Base-by-base conservation (phyloP, 2,888 invertebrate species). In the Sussaba pulchella region DNA sequence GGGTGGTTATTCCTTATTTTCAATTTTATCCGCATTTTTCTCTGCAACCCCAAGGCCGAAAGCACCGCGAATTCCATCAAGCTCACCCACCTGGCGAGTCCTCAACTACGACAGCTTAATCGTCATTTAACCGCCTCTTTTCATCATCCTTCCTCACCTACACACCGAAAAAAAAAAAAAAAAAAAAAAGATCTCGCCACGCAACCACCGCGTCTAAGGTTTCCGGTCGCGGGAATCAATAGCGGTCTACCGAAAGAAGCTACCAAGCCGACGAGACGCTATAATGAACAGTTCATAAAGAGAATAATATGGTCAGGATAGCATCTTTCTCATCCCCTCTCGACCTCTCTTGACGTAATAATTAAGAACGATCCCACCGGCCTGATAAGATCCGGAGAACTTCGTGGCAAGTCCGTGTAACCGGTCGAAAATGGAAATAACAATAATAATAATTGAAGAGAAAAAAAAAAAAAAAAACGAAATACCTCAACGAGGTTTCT, bases 221-320 rank as follows among this genome's bases (percentile, higher is more conserved):
- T 26, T n/a, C 26, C n/a, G 12, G 26, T 26, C n/a, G 12, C 26
- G 5, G 24, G 24, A 24, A n/a, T 26, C 26, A 45, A 59, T 52
- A 72, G 47, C 31, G n/a, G 12, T 43, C 59, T 52, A 24, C 39
- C 59, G 59, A 61, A 70, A 52, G 70, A 66, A 64, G 57, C 64
- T 67, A 59, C 63, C 67, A 21, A 50, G 21, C 19, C 1, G 12
- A n/a, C 78, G 73, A 52, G 47, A 69, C 54, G 52, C 74, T 50
- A 63, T 71, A 75, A 80, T 80, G 75, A 80, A 80, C 75, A 75
- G 80, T 80, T 71, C 61, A 75, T 80, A 80, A 75, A 80, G 71
- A 61, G 66, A 75, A 76, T 80, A 80, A 76, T 75, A 54, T 45
- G 9, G 21, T 3, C 3, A 12, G 52, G 79, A 79, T 75, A 71